Base-by-base conservation (phyloP, 2,888 invertebrate species). In the Limnephilus lunatus region DNA sequence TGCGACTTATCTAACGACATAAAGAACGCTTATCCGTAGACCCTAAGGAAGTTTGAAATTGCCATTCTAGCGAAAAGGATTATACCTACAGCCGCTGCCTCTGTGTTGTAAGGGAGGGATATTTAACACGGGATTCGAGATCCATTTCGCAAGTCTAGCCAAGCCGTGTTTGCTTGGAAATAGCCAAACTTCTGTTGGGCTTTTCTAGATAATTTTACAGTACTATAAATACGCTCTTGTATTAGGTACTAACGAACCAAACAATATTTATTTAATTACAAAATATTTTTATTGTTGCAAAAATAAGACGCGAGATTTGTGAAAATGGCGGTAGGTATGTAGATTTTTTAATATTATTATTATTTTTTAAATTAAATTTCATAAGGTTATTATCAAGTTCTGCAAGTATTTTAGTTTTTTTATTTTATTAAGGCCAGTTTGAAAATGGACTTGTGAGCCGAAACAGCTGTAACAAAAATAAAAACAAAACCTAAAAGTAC, bases 41-140 rank as follows among this genome's bases (percentile, higher is more conserved):
- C 96, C 96, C 96, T 96, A 96, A 96, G 96, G 96, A 96, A 96
- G 96, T 96, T 96, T 96, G 96, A 96, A 96, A 96, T 96, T 96
- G 96, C 96, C 96, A 96, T 96, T 96, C 96, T 96, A 96, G 96
- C 96, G 95, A 96, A 96, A 96, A 96, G 96, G 96, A 96, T 96
- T 96, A 96, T 96, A 96, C 92, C 92, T 95, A 96, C 95, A 15
- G 53, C 53, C 68, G 25, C 68, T 96, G 95, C 95, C 95, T 95
- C 96, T 96, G 95, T 96, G 95, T 94, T 95, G 96, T 96, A 96
- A 95, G 94, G 95, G 94, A 81, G 94, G 88, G 88, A 86, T 86
- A 86, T 86, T 86, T 86, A 86, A 86, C 86, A 86, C 86, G 30
- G 44, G 86, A 86, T n/a, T 86, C 86, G 86, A 44, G 86, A 86